Evolutionary conservation across 2,113 vertebrate species (phyloP), one percentile per base, ranked within the genome.

Genomic region (Rhea americana): DNA sequence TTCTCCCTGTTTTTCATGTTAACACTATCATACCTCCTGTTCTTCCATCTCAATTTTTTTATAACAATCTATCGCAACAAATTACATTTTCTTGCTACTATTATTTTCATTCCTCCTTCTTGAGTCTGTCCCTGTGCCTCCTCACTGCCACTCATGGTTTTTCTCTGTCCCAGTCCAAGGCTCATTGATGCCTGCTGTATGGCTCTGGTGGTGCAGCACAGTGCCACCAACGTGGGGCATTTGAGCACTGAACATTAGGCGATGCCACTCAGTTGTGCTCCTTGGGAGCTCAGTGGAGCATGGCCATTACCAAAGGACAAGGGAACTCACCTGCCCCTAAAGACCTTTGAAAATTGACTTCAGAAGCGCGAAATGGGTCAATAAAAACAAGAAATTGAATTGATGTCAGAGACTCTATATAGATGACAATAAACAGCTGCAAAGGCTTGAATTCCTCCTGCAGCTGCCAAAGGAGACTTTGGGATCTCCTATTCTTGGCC

Each of bases 321-420:
- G 26, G 85, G 66, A 95, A 24, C 56, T 18, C 28, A 74, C 56
- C 80, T 96, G 78, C 85, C 82, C 74, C 85, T 91, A 85, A 85
- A 21, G 62, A 59, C 45, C 85, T 85, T 93, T 94, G 82, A 88
- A 96, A 96, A 96, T 94, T 70, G 72, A 84, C 80, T 95, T 78
- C 59, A 48, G 82, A 83, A 59, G 45, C 0, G 0, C 43, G 11
- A 94, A 97, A 96, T 81, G 50, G 83, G 92, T 95, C 95, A 93
- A 92, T 94, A 93, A 95, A 96, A 95, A 48, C 56, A 91, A 95
- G 85, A 97, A 94, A 95, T 92, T 48, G 91, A 96, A 87, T 48
- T 72, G 85, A 87, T 94, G 87, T 82, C 85, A 96, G 91, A 82
- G 82, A 66, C 58, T 85, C 39, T 75, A 63, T 68, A 79, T 55